Percentiles rank a stretch among this genome's conserved stretches.
Conservation (phyloP, 2,888 invertebrate species). For the Mesoligia furuncula region DNA sequence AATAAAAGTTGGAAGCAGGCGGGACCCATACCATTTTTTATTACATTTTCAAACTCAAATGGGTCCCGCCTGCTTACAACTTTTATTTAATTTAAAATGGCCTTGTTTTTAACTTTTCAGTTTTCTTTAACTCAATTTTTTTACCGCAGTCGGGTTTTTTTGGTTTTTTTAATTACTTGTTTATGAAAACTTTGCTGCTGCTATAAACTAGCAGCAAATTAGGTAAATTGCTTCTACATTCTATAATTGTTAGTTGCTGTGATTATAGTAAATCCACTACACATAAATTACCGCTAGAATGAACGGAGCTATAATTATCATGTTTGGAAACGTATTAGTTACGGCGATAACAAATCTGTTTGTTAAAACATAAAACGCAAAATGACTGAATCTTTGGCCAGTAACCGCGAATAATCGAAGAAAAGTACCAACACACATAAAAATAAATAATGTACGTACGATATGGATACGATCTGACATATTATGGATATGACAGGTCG, state of each 20-base stretch:
- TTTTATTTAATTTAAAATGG: too few species aligned
- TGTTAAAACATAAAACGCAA: slow-evolving; percentile 14
- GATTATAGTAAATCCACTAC: neutral
- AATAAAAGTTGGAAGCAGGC: too few species aligned
- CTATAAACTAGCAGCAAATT: neutral
- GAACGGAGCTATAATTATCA: slow-evolving; percentile 18
- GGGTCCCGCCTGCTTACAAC: too few species aligned
- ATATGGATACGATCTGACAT: too few species aligned
- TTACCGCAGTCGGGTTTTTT: too few species aligned
- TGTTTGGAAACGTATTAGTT: slow-evolving; percentile 13
- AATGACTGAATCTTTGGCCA: neutral
- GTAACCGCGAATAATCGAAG: neutral
- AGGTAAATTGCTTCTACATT: neutral
- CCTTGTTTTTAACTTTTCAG: too few species aligned
- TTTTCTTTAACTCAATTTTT: too few species aligned
- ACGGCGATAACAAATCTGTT: slow-evolving; percentile 27
- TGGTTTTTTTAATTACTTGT: too few species aligned
- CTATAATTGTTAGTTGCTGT: neutral
- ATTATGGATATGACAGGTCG: too few species aligned
- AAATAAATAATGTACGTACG: neutral
- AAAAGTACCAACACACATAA: neutral
- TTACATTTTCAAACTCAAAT: too few species aligned
- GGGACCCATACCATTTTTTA: too few species aligned
- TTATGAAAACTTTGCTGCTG: neutral
- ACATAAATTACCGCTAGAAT: slow-evolving; percentile 4